Evolutionary conservation across 2,113 vertebrate genomes (phyloP).

Genomic region (Rhipidura dahli): DNA sequence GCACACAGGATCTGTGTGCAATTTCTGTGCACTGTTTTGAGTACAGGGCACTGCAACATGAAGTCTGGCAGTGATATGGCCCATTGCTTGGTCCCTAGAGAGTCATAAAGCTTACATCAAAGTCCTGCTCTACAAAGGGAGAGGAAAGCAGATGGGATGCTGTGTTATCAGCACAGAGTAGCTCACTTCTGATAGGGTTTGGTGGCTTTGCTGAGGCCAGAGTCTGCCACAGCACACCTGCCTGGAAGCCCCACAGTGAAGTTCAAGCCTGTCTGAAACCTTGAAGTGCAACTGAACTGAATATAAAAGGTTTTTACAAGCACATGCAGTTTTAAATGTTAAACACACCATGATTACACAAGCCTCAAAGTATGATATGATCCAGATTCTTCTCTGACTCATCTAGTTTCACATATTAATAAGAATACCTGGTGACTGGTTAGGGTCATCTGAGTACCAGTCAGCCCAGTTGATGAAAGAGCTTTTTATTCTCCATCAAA

Average conservation of each 20-base stretch:
- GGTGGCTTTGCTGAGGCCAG: background rate
- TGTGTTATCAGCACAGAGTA: background rate
- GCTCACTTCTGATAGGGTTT: background rate
- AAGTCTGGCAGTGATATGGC: background rate
- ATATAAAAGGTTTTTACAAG: background rate
- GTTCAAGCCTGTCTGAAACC: background rate
- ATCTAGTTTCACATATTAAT: background rate
- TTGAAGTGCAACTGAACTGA: background rate
- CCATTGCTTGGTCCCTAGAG: background rate
- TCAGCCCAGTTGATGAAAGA: background rate
- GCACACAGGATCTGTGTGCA: background rate
- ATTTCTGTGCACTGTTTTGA: background rate
- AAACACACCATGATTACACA: background rate
- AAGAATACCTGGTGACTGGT: background rate
- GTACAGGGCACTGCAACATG: background rate
- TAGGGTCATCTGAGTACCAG: background rate
- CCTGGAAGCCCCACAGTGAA: background rate
- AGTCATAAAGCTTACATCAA: background rate
- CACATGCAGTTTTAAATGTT: background rate
- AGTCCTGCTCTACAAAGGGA: background rate
- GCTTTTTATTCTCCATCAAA: background rate
- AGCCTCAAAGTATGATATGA: background rate
- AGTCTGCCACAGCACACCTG: background rate
- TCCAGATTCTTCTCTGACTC: constrained; percentile 20
- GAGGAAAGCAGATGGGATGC: background rate